phyloP scores from a whole-genome alignment of 2,888 invertebrate genomes.

The Melipona beecheii region DNA sequence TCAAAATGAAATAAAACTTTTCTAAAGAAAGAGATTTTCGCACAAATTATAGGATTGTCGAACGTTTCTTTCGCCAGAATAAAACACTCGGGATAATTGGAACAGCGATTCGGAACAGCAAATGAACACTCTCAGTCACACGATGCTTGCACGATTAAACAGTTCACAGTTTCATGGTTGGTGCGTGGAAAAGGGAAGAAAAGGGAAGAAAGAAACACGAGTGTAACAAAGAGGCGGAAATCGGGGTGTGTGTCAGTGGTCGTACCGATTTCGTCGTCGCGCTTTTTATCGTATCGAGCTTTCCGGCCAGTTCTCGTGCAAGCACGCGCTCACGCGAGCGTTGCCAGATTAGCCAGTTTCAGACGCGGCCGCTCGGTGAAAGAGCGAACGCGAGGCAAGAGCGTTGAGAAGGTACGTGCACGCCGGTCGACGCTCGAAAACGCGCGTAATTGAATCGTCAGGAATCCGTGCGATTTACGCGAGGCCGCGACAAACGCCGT shows the following conservation, averaged over 20 bases:
- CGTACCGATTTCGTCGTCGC: slow-evolving; percentile 14
- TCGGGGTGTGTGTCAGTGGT: not conserved
- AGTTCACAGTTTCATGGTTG: not conserved
- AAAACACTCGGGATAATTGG: not conserved
- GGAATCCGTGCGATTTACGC: slow-evolving; percentile 72
- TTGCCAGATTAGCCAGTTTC: slow-evolving; percentile 34
- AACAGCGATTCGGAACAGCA: too few relatives aligned
- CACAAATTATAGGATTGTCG: too few relatives aligned
- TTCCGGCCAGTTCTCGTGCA: slow-evolving; percentile 3
- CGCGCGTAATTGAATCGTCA: slow-evolving; percentile 73
- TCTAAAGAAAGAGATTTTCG: too few relatives aligned
- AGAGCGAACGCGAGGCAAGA: slow-evolving; percentile 3
- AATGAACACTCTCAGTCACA: not conserved
- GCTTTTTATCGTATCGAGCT: slow-evolving; percentile 8
- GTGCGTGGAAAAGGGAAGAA: not conserved
- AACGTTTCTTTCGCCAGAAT: too few relatives aligned
- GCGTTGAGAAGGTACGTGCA: slow-evolving; percentile 17
- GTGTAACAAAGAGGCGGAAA: not conserved
- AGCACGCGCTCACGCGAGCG: slow-evolving; percentile 3
- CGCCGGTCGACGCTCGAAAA: slow-evolving; percentile 8
- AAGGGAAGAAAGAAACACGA: not conserved
- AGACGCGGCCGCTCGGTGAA: slow-evolving; percentile 12
- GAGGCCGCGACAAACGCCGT: slow-evolving; percentile 69
- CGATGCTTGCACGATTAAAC: not conserved
- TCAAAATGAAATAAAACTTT: not conserved